These are phyloP conservation scores for Habroteleia sp. DNA, from an alignment of 2,888 invertebrate genomes.

Conservation along the genomic window DNA sequence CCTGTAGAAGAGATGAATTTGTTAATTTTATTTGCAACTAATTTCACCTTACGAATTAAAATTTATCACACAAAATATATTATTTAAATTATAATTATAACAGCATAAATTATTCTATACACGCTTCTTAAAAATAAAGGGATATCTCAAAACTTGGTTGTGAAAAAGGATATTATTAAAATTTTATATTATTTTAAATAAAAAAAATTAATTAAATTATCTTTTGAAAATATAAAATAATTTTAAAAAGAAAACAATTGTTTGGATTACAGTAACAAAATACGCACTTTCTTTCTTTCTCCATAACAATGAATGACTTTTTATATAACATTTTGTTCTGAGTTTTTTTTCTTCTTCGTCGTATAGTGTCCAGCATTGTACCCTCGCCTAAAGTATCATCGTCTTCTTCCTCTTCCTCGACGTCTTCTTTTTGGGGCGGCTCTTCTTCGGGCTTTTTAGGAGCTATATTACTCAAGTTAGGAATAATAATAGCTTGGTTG, in stretches of 20 bases:
- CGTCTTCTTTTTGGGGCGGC: conserved; percentile 2
- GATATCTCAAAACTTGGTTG: too few relatives aligned
- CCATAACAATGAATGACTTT: conserved; percentile 10
- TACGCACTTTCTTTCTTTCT: conserved; percentile 34
- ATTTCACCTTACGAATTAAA: too few relatives aligned
- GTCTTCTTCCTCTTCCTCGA: conserved; percentile 37
- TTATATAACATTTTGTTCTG: conserved; percentile 34
- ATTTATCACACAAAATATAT: background rate
- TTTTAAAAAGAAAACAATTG: too few relatives aligned
- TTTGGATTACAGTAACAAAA: too few relatives aligned
- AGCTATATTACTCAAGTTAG: conserved; percentile 41
- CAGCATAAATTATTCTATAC: too few relatives aligned
- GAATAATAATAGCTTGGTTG: conserved; percentile 42
- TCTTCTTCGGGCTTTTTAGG: conserved; percentile 36
- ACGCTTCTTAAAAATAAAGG: too few relatives aligned
- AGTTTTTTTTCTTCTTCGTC: conserved; percentile 32
- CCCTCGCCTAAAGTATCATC: conserved; percentile 38
- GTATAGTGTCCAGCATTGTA: conserved; percentile 48
- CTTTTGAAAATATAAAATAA: too few relatives aligned
- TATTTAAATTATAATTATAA: background rate
- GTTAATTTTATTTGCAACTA: background rate
- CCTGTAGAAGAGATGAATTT: conserved; percentile 11
- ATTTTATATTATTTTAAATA: too few relatives aligned
- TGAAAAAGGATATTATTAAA: too few relatives aligned
- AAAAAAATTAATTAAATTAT: too few relatives aligned